Conservation (phyloP, 2,888 invertebrate genomes). For the Onthophagus sagittarius region DNA sequence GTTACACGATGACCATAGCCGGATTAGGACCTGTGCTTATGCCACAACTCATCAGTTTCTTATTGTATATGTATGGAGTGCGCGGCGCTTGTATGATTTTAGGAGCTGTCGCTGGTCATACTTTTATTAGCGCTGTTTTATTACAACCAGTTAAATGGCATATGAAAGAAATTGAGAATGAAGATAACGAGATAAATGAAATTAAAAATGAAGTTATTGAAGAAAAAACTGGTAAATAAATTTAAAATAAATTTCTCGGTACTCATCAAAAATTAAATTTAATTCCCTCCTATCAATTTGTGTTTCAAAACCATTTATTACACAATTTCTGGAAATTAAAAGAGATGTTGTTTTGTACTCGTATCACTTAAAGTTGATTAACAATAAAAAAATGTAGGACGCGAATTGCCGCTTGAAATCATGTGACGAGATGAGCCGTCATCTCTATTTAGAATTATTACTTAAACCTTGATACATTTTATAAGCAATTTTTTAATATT, state of each 20-base stretch:
- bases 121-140: conserved; percentile 56
- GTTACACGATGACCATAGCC: conserved; percentile 60
- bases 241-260: neutral
- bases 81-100: conserved; percentile 61
- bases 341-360: neutral
- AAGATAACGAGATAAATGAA: conserved; percentile 17
- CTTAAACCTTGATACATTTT: neutral
- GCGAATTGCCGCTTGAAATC: neutral
- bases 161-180: conserved; percentile 38
- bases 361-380: neutral
- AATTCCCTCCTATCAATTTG: neutral
- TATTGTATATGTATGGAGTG: conserved; percentile 56
- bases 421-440: neutral
- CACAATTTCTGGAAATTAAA: neutral
- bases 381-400: neutral
- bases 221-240: neutral
- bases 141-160: conserved; percentile 69
- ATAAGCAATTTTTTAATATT: neutral
- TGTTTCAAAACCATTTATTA: neutral
- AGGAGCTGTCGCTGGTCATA: conserved; percentile 59
- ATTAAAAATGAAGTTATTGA: conserved; percentile 10
- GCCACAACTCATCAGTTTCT: conserved; percentile 58
- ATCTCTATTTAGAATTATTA: neutral
- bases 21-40: conserved; percentile 62
- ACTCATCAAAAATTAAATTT: neutral